Evolutionary conservation across 2,113 vertebrate genomes (phyloP), one percentile per base, ranked within the genome.

Genomic region (Tichodroma muraria): DNA sequence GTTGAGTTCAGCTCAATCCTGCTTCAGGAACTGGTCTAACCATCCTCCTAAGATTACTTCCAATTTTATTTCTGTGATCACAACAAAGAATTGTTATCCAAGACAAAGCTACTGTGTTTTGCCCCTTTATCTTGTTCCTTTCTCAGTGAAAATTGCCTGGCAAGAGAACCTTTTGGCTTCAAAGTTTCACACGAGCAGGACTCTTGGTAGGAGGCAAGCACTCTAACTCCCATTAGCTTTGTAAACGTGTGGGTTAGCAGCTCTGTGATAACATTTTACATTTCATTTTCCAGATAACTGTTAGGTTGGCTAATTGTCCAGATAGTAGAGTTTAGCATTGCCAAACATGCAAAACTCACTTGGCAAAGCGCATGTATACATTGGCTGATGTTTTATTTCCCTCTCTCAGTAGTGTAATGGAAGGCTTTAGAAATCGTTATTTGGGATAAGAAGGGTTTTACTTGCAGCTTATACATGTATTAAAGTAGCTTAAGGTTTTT

Each of bases 401-500:
- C 50, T 92, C 84, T 84, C 53, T 87, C 35, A 15, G 4, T 50
- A 70, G 42, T 23, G 47, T 77, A 93, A 91, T 73, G 70, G 66
- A 79, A 49, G 59, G 47, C 63, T 94, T 95, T 93, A 89, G 53
- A 87, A 87, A 70, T 80, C 7, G 1, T 94, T 91, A 88, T 45
- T 95, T 94, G 93, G 94, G 71, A 95, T 95, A 89, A 94, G 79
- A 88, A 88, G 47, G 79, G 81, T 42, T 94, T 95, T 91, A 69
- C 66, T 91, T 80, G 50, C 30, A 88, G 89, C 59, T 95, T 95
- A 94, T 38, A 59, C 73, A 70, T 2, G 8, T 82, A 93, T 95
- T 96, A 82, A 88, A 95, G 50, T 70, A 91, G 91, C 84, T 96
- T 94, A 94, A 75, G 78, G 53, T 72, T 97, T 94, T 93, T 94